Percentiles rank a stretch among this genome's conserved stretches.
These are phyloP conservation scores for Pachypanchax playfairii DNA, from an alignment of 2,113 vertebrate species.

Conservation along the genomic window DNA sequence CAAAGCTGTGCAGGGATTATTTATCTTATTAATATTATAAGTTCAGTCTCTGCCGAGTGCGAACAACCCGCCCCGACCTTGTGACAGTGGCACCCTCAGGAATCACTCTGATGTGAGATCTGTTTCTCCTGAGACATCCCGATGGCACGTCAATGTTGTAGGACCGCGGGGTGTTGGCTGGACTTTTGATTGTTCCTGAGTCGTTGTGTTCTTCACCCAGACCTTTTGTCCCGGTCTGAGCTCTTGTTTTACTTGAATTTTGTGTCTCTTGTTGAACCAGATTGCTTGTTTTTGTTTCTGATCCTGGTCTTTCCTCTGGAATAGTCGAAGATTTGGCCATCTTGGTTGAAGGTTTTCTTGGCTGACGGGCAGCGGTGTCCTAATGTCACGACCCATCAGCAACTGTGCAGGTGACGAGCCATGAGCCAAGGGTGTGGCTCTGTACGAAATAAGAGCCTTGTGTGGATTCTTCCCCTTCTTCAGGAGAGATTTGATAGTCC, in stretches of 20 bases:
- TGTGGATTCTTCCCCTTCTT: no score
- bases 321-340: neutral
- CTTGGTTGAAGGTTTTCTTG: neutral
- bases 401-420: no score
- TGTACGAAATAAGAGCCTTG: no score
- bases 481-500: no score
- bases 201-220: neutral
- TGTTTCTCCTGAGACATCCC: neutral
- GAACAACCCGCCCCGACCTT: neutral
- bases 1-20: slow-evolving; percentile 8
- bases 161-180: neutral
- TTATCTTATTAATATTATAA: neutral
- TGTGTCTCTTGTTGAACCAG: slow-evolving; percentile 1
- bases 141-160: neutral
- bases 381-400: neutral
- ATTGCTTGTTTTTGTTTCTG: neutral
- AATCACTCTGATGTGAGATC: neutral
- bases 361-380: neutral
- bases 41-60: neutral
- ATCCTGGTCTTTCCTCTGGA: neutral
- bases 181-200: neutral
- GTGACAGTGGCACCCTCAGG: neutral
- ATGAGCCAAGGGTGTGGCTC: neutral
- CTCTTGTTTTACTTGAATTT: neutral
- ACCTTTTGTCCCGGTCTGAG: neutral